Evolutionary conservation across 1,140 invertebrate species (phyloP), one percentile per base, ranked within the genome.

Genomic region (Aphelenchoides besseyi): DNA sequence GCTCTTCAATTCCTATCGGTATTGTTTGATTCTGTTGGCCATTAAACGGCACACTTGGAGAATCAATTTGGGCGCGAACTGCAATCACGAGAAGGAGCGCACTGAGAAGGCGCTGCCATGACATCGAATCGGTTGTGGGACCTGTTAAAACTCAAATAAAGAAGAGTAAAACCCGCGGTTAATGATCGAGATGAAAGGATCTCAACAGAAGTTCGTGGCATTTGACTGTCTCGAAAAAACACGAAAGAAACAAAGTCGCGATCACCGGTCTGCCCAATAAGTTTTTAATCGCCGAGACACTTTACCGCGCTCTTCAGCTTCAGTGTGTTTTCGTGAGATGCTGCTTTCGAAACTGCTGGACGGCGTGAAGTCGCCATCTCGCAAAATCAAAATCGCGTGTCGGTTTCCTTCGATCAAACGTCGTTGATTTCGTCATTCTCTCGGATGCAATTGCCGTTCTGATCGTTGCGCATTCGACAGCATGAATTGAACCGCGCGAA

Each of bases 401-500:
- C 41, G 41, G 41, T 48, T 48, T 48, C 41, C 41, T 48, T 48
- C 41, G 41, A 48, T 48, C 41, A 48, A 48, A 48, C 41, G 41
- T 12, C 41, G 41, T n/a, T 23, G 41, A 48, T 48, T 12, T 48
- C 41, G 41, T 48, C 41, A 48, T 48, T 48, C 41, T 23, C 41
- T n/a, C 12, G 23, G 12, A 48, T 48, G 41, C 41, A 48, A 48
- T 48, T 48, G 41, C 41, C 41, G 41, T 48, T 48, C 41, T 48
- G 41, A 48, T 48, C 41, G 41, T 48, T 48, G 41, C 41, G 41
- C 41, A 48, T 48, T 48, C 41, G 41, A 23, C n/a, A n/a, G n/a
- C n/a, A n/a, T 23, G 41, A 23, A 48, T 48, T 48, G 41, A 48
- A 48, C 23, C 41, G 41, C 41, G 41, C 41, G 41, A 23, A 48